A percentile compares a stretch with the other conserved stretches of the same genome.
These are phyloP conservation scores for Lucifuga dentata DNA, from an alignment of 2,113 vertebrate species.

Conservation along the genomic window DNA sequence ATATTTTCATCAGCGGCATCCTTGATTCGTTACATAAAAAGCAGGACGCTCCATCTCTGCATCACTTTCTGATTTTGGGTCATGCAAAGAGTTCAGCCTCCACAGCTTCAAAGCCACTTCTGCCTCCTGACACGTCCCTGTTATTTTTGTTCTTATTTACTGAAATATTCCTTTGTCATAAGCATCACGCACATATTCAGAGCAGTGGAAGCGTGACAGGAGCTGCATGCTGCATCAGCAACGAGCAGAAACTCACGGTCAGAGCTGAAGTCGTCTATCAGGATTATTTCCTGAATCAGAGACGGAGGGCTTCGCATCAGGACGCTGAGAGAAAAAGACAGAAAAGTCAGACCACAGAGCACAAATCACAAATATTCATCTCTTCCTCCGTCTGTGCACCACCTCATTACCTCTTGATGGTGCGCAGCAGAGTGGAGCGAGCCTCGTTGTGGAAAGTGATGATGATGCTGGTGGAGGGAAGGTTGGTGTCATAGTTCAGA, in stretches of 20 bases:
- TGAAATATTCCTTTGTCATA: background rate
- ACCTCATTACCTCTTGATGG: slow-evolving; percentile 89
- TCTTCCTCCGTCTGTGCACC: accelerated
- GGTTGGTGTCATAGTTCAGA: slow-evolving; percentile 86
- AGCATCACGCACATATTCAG: background rate
- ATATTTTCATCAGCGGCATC: background rate
- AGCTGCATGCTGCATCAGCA: too few relatives aligned
- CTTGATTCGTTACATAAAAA: background rate
- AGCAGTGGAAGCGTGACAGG: background rate
- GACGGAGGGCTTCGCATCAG: slow-evolving; percentile 90
- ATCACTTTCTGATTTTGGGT: background rate
- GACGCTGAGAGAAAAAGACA: slow-evolving; percentile 81
- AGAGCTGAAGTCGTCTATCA: slow-evolving; percentile 98
- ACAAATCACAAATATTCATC: background rate
- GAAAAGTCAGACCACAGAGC: background rate
- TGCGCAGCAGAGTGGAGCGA: slow-evolving; percentile 94
- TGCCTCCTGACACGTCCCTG: slow-evolving; percentile 7
- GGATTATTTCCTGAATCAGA: slow-evolving; percentile 95
- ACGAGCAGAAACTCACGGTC: slow-evolving; percentile 88
- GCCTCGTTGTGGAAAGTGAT: slow-evolving; percentile 99
- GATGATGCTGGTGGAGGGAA: slow-evolving; percentile 92
- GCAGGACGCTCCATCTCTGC: background rate
- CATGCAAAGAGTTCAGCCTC: background rate
- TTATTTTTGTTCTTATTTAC: background rate
- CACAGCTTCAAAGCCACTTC: slow-evolving; percentile 3